phyloP scores from a whole-genome alignment of 1,140 invertebrate genomes.

The Dolichoris vasculosae region DNA sequence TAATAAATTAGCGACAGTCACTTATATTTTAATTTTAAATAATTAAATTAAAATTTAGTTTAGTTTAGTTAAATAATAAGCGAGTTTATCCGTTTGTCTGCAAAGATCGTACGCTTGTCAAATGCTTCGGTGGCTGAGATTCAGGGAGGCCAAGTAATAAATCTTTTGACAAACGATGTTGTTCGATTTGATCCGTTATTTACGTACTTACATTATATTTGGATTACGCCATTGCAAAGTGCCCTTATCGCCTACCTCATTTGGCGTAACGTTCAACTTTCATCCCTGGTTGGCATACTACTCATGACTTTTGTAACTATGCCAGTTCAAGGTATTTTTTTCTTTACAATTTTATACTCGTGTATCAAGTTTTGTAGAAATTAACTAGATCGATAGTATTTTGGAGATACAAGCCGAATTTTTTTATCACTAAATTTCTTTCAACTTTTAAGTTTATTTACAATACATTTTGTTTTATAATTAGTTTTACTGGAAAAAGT shows the following conservation, averaged over 20 bases:
- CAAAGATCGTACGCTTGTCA: slow-evolving; percentile 67
- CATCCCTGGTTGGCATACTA: slow-evolving; percentile 77
- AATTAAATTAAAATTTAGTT: too few species aligned
- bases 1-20: too few species aligned
- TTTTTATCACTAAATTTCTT: too few species aligned
- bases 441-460: too few species aligned
- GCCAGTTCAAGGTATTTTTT: slow-evolving; percentile 79
- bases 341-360: too few species aligned
- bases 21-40: too few species aligned
- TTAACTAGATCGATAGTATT: too few species aligned
- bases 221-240: slow-evolving; percentile 85
- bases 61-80: too few species aligned
- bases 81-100: too few species aligned
- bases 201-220: slow-evolving; percentile 78
- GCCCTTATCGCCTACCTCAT: slow-evolving; percentile 78
- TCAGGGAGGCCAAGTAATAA: slow-evolving; percentile 89
- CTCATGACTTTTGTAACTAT: slow-evolving; percentile 80
- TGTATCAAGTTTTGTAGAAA: too few species aligned
- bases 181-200: slow-evolving; percentile 74
- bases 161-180: slow-evolving; percentile 89
- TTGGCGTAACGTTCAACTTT: slow-evolving; percentile 76
- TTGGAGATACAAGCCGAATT: too few species aligned
- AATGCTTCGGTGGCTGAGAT: slow-evolving; percentile 75
- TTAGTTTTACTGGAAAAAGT: too few species aligned
- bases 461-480: background rate